Percentiles rank a stretch among this genome's conserved stretches.
These are phyloP conservation scores for Bufo gargarizans DNA, from an alignment of 2,113 vertebrate species.

Conservation along the genomic window DNA sequence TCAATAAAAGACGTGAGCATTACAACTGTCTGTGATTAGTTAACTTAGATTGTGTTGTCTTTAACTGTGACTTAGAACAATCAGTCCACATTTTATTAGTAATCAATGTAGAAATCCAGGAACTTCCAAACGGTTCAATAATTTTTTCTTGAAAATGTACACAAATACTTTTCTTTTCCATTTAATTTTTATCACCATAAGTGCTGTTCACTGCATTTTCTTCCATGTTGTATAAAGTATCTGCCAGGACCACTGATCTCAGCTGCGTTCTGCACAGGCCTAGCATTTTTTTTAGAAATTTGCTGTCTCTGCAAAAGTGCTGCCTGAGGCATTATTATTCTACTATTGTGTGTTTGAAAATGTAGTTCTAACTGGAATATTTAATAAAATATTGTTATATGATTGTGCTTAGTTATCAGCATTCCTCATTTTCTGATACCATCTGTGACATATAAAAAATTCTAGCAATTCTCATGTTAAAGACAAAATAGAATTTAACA, in stretches of 20 bases:
- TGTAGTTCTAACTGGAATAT: not conserved
- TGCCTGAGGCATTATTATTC: conserved; percentile 3
- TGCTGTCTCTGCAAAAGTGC: not conserved
- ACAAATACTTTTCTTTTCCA: not conserved
- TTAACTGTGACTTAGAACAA: too few relatives aligned
- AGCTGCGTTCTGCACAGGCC: not conserved
- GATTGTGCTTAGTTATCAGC: not conserved
- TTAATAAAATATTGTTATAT: not conserved
- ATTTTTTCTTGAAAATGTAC: too few relatives aligned
- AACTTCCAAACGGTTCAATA: too few relatives aligned
- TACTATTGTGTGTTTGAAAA: not conserved
- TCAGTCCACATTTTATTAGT: too few relatives aligned
- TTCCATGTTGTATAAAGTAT: not conserved
- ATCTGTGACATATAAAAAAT: not conserved
- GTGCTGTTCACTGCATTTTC: not conserved
- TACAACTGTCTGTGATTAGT: too few relatives aligned
- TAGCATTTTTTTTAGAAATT: not conserved
- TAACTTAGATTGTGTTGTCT: too few relatives aligned
- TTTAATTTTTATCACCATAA: not conserved
- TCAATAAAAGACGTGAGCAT: too few relatives aligned
- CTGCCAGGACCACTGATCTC: conserved; percentile 8
- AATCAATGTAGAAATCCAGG: too few relatives aligned
- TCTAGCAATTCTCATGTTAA: not conserved
- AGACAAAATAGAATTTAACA: not conserved
- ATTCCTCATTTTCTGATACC: not conserved